Percentiles rank a stretch among this genome's conserved stretches.
phyloP scores from a whole-genome alignment of 1,140 invertebrate species.

The Drosophila tristis region DNA sequence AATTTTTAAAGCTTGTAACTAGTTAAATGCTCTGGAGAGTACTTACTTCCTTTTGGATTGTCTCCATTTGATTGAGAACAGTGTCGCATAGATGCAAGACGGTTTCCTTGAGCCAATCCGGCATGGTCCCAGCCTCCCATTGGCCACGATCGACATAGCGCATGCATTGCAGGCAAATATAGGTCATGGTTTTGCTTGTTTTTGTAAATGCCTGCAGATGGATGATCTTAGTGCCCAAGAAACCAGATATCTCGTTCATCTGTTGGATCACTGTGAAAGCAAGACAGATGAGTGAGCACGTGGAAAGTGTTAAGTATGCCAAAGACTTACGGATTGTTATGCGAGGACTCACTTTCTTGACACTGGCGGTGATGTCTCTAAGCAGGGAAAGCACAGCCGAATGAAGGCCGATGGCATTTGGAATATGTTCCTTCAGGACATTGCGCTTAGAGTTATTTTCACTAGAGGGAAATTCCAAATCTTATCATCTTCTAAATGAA shows the following conservation, averaged over 20 bases:
- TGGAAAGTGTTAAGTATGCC: no score
- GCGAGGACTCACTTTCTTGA: constrained; percentile 9
- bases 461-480: background rate
- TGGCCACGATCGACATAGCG: background rate
- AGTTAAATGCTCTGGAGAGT: background rate
- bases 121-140: constrained; percentile 3
- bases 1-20: background rate
- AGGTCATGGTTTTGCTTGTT: constrained; percentile 50
- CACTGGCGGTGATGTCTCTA: background rate
- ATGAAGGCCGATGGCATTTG: constrained; percentile 23
- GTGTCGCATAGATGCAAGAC: constrained; percentile 50
- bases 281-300: no score
- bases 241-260: constrained; percentile 29
- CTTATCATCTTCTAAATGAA: no score
- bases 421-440: background rate
- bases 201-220: constrained; percentile 30
- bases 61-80: constrained; percentile 19
- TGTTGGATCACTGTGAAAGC: constrained; percentile 42
- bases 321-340: constrained; percentile 38
- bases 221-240: constrained; percentile 7
- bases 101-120: constrained; percentile 50
- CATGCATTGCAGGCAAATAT: constrained; percentile 47
- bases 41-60: constrained; percentile 28
- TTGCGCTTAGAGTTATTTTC: background rate
- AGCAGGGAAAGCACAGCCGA: constrained; percentile 34